Base-by-base conservation (phyloP, 2,888 invertebrate genomes). In the Drosophila testacea region DNA sequence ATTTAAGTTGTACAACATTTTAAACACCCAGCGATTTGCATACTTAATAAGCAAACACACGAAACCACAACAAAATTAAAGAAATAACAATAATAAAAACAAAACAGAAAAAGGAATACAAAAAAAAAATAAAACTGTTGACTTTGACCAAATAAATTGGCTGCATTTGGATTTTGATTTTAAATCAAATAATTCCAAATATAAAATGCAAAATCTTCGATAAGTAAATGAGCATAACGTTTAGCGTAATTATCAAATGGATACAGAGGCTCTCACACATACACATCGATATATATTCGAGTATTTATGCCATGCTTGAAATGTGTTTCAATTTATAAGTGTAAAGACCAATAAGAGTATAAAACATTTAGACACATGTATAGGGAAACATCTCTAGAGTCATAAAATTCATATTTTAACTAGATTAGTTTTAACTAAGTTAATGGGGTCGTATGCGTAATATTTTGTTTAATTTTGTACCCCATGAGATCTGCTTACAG, bases 171-270 rank as follows among this genome's bases (percentile, higher is more conserved):
- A 47, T 57, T 67, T 52, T 34, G 41, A 16, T 51, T 38, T 51
- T 59, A 65, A 79, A 83, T 62, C 52, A 75, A 72, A 64, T 59
- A 70, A 81, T 69, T 42, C 51, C 42, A 57, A 71, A 81, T 64
- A 55, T 22, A 67, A 81, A 63, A 79, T 79, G 79, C 70, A 71
- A 85, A 83, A 79, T 75, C 78, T 68, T 72, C 61, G 60, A 62
- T 38, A 77, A 87, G 79, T 78, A 84, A 87, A 87, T 79, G 85
- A 73, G 73, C 77, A 84, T 72, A 84, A 73, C 83, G 82, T 79
- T 83, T 83, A 83, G 82, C 73, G 82, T 84, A 87, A 87, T 87
- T 81, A 83, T 66, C 68, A 64, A 62, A 66, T 68, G 63, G 48
- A 66, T 74, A 79, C 70, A 60, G 32, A 34, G 9, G 9, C 13